Evolutionary conservation across 2,888 invertebrate species (phyloP), one percentile per base, ranked within the genome.

Genomic region (Opisthograptis luteolata): DNA sequence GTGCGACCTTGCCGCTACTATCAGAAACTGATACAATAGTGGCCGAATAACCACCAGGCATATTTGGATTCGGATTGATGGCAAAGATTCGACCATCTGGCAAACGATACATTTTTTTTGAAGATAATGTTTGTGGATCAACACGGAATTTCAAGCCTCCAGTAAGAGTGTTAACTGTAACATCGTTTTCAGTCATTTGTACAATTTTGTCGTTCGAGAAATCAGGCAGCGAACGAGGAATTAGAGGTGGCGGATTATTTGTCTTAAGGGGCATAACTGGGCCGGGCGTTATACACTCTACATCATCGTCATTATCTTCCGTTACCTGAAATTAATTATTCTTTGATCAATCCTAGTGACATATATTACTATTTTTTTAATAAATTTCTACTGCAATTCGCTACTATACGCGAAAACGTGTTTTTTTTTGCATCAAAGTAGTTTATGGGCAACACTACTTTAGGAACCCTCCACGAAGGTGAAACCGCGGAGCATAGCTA

Each of bases 1-100:
- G 70, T 2, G 66, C 51, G 2, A 55, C 20, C 62, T 81, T 78
- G 10, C 66, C 62, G 8, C 64, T 52, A 10, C 66, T 39, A 24
- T 90, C 90, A 2, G 87, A 79, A 2, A 88, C 77, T 1, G 91
- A 87, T 7, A 91, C 91, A 47, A 91, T 91, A 2, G 91, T 91
- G 15, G 91, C 91, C 3, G 91, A 91, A 66, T 91, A 91, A 4
- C 91, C 91, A 2, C 91, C 91, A 0, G 91, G 91, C 90, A 91
- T 90, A 44, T 69, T 81, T 1, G 90, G 84, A 57, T 91, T 91
- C 8, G 85, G 69, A 57, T 90, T 91, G 10, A 91, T 91, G 8
- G 91, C 90, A 65, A 91, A 91, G 49, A 91, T 82, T 9, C 91
- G 80, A 0, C 91, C 91, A 60, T 91, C 91, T 2, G 91, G 91